Conservation (phyloP, 2,113 vertebrate species). For the Strigops habroptila region DNA sequence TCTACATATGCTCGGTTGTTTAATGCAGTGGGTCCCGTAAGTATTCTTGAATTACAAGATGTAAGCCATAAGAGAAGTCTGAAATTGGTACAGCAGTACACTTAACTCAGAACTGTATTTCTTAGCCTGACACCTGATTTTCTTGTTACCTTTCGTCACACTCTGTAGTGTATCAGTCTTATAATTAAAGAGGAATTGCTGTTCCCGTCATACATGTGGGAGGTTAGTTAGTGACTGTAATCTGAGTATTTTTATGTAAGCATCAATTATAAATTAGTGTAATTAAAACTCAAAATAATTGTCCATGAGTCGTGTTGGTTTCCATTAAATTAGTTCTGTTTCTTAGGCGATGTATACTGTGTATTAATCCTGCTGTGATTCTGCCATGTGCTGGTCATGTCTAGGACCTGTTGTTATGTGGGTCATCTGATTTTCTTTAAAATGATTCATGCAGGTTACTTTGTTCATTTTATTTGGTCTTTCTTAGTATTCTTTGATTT, state of each 20-base stretch:
- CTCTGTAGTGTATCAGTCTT: not conserved
- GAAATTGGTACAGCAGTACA: not conserved
- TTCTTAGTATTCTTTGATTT: not conserved
- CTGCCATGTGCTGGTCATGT: not conserved
- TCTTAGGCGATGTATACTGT: not conserved
- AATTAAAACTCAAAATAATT: not conserved
- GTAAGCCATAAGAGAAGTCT: not conserved
- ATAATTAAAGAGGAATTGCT: not conserved
- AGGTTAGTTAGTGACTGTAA: not conserved
- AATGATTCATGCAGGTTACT: not conserved
- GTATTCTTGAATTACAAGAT: not conserved
- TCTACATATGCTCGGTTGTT: constrained; percentile 10
- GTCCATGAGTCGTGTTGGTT: not conserved
- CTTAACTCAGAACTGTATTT: not conserved
- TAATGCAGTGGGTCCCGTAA: constrained; percentile 40
- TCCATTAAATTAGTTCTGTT: not conserved
- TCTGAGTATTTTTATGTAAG: not conserved
- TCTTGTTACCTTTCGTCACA: not conserved
- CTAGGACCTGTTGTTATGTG: not conserved
- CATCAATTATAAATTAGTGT: not conserved
- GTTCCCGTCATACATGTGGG: not conserved
- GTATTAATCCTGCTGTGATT: not conserved
- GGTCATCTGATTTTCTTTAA: not conserved
- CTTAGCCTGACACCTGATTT: not conserved
- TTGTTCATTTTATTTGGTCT: not conserved